phyloP scores from a whole-genome alignment of 2,888 invertebrate species.

The Tetheella fluctuosa region DNA sequence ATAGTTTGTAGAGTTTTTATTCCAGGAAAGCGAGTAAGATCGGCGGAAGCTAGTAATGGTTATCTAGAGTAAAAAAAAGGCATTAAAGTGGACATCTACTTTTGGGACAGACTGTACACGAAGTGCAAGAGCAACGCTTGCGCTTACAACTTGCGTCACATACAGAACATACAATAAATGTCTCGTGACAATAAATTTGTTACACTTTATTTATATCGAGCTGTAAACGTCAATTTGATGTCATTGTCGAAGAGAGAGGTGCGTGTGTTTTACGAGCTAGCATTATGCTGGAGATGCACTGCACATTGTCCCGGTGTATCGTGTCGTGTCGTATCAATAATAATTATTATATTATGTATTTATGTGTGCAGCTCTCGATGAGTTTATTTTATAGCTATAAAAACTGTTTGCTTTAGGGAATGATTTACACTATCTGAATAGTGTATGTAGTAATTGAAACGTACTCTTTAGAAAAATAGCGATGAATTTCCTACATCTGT shows the following conservation, averaged over 20 bases:
- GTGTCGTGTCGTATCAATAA: neutral
- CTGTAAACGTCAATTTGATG: conserved; percentile 64
- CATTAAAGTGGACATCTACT: too few relatives aligned
- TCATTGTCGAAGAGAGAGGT: conserved; percentile 35
- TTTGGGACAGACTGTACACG: neutral
- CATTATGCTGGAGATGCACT: conserved; percentile 15
- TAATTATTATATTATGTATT: neutral
- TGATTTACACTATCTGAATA: conserved; percentile 4
- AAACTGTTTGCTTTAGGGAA: conserved; percentile 18
- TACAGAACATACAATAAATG: conserved; percentile 17
- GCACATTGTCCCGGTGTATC: neutral
- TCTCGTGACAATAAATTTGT: conserved; percentile 48
- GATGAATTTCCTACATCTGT: too few relatives aligned
- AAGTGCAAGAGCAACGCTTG: conserved; percentile 10
- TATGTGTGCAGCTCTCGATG: conserved; percentile 20
- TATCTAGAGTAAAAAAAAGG: too few relatives aligned
- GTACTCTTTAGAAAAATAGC: too few relatives aligned
- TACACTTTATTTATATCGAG: conserved; percentile 58
- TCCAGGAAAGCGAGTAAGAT: too few relatives aligned
- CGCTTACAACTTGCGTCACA: conserved; percentile 20
- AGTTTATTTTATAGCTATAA: conserved; percentile 31
- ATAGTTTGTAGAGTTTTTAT: too few relatives aligned
- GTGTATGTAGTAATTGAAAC: too few relatives aligned
- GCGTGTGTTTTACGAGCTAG: conserved; percentile 16
- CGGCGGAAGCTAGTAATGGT: too few relatives aligned